Base-by-base conservation (phyloP, 1,140 invertebrate species). In the Dryas iulia region DNA sequence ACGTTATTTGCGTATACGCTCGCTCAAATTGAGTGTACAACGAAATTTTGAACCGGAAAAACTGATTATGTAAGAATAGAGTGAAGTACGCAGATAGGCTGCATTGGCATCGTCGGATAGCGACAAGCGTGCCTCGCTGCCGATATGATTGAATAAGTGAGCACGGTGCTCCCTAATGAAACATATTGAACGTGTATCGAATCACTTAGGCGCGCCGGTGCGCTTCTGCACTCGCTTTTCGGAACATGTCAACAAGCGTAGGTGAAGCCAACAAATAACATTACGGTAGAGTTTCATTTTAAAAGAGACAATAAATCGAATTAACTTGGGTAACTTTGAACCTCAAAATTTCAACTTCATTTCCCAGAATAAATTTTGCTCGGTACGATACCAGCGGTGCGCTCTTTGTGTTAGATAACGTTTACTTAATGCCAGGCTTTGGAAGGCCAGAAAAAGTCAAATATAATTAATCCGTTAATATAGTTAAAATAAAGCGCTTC, bases 131-230 rank as follows among this genome's bases (percentile, higher is more conserved):
- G 75, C 74, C 73, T 77, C 82, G 78, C 84, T 75, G 72, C 75
- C 78, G 78, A 84, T 87, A 83, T 91, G 84, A 91, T 91, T 90
- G 84, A 91, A 91, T 91, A 89, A 91, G 81, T 86, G 82, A 84
- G 78, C 81, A 78, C 81, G 79, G 80, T 72, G 73, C 79, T 84
- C 78, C 81, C 80, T 91, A 91, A 91, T 91, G 87, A 91, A 91
- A 91, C 87, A 91, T 91, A 91, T 91, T 91, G 89, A 88, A 89
- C 83, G 80, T 85, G 86, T 90, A 90, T 91, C 85, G 84, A 87
- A 89, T 88, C 87, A 91, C 89, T 91, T 91, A 91, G 86, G 75
- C 79, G 67, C 76, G 57, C 70, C 77, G 77, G 79, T 85, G 83
- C 82, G 83, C 82, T 86, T 68, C 78, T 87, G 85, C 85, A 84